Evolutionary conservation across 2,888 invertebrate genomes (phyloP).

Genomic region (Plebejus argus): DNA sequence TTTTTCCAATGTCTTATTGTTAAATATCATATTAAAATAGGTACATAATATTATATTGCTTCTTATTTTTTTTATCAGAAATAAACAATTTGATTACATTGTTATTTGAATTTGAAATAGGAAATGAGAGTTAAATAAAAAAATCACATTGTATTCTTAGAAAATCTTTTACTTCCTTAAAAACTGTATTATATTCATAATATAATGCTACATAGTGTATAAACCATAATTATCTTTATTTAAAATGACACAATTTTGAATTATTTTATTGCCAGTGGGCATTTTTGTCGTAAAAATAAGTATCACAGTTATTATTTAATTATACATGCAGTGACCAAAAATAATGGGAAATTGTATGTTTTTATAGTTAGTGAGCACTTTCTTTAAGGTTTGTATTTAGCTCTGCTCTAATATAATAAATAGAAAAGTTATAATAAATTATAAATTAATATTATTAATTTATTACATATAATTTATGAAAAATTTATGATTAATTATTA

Average conservation of each 20-base stretch:
- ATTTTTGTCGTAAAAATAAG: constrained; percentile 74
- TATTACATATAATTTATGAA: constrained; percentile 40
- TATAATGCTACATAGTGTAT: constrained; percentile 32
- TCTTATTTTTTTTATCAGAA: neutral
- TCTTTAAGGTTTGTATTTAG: constrained; percentile 45
- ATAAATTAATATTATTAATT: constrained; percentile 19
- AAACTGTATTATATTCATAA: constrained; percentile 33
- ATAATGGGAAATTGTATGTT: constrained; percentile 58
- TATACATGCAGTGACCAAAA: constrained; percentile 74
- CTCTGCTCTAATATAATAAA: constrained; percentile 15
- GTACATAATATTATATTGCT: too few species aligned
- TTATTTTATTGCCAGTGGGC: constrained; percentile 75
- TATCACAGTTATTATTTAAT: constrained; percentile 80
- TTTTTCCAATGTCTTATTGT: too few species aligned
- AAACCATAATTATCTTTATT: constrained; percentile 44
- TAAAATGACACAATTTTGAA: constrained; percentile 53
- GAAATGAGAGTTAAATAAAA: constrained; percentile 29
- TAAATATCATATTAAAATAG: too few species aligned
- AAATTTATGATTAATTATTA: constrained; percentile 51
- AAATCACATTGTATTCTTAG: constrained; percentile 40
- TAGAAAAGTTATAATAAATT: constrained; percentile 33
- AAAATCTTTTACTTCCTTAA: constrained; percentile 49
- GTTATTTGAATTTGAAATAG: neutral
- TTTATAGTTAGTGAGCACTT: constrained; percentile 57
- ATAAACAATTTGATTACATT: neutral